phyloP scores from a whole-genome alignment of 2,888 invertebrate species.

The Lypha dubia region DNA sequence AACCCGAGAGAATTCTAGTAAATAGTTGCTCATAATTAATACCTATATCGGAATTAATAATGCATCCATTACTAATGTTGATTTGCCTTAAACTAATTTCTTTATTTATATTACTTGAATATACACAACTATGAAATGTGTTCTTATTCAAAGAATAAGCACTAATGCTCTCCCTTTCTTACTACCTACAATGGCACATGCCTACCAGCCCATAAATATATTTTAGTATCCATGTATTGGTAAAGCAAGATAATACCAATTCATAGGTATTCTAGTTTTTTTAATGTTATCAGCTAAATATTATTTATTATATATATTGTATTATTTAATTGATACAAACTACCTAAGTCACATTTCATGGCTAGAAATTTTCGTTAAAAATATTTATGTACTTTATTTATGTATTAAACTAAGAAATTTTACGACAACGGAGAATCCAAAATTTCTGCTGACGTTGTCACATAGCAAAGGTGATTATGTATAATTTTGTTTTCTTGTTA shows the following conservation, averaged over 20 bases:
- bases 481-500: constrained; percentile 7
- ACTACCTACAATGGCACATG: not conserved
- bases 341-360: constrained; percentile 25
- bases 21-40: too few relatives aligned
- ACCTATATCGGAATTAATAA: not conserved
- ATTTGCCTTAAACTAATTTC: not conserved
- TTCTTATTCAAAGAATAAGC: not conserved
- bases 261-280: constrained; percentile 1
- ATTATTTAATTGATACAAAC: constrained; percentile 51
- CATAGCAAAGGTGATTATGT: constrained; percentile 12
- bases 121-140: not conserved
- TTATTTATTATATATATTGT: not conserved
- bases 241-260: constrained; percentile 16
- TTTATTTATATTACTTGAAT: not conserved
- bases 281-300: constrained; percentile 43
- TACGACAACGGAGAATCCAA: constrained; percentile 5
- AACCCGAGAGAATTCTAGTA: too few relatives aligned
- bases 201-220: not conserved
- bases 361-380: constrained; percentile 13
- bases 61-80: not conserved
- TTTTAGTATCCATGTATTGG: not conserved
- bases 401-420: constrained; percentile 6
- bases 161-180: constrained; percentile 5
- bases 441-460: constrained; percentile 65
- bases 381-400: not conserved